Evolutionary conservation across 2,113 vertebrate species (phyloP), one percentile per base, ranked within the genome.

Genomic region (Xenus cinereus): DNA sequence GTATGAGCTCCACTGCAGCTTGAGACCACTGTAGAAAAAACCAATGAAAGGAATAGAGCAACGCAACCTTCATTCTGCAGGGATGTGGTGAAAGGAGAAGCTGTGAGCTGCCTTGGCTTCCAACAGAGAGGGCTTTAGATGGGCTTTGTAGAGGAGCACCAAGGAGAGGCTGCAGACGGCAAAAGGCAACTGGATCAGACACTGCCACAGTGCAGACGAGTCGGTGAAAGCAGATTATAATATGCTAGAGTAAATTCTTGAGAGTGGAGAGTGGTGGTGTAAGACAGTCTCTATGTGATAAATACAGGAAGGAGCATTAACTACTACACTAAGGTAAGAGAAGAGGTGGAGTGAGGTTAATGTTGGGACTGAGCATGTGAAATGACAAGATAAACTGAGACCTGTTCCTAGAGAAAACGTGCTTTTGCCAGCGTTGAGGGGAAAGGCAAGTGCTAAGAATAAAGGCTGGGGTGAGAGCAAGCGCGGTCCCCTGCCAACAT

Each of bases 51-150:
- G 57, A 60, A 1, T 3, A 76, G 64, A 76, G 87, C 74, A 76
- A 75, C n/a, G 10, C 39, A 54, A 3, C 35, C 73, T 60, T 64
- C 2, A 0, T 37, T 33, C 76, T 43, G 64, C 4, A 2, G 62
- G 79, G 30, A 14, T 24, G 20, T 0, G 13, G n/a, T 9, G 68
- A 13, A 28, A 39, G 83, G 19, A 45, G 69, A 33, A 69, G 54
- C 50, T 76, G 54, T 35, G 63, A 88, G 60, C 57, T 3, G 53
- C 66, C 60, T 50, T 53, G 18, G 26, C 54, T 59, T 48, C 75
- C 91, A 67, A 6, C 72, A 81, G 69, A 75, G 54, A 84, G 41
- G 56, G 16, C 51, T 68, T 50, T 12, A 41, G 59, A 21, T 32
- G 14, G 35, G 20, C 45, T 78, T 68, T 79, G 89, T 33, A n/a